Evolutionary conservation across 2,888 invertebrate genomes (phyloP).

Genomic region (Dicycla oo): DNA sequence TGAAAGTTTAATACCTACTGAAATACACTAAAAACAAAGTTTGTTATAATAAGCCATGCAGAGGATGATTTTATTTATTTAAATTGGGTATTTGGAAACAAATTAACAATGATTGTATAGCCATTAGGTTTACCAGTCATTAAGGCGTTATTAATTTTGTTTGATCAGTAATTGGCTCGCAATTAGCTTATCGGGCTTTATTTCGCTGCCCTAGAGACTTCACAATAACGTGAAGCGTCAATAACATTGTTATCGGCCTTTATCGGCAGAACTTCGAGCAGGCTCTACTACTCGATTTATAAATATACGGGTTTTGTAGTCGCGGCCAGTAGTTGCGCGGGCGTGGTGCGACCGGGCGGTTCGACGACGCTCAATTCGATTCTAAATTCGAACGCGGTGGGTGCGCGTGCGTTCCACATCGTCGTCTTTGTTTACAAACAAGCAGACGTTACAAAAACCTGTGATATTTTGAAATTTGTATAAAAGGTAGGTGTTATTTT

Average conservation of each 20-base stretch:
- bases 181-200: constrained; percentile 32
- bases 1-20: too few relatives aligned
- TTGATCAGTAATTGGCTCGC: constrained; percentile 4
- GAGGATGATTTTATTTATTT: constrained; percentile 11
- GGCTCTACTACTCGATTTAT: constrained; percentile 60
- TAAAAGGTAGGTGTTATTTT: constrained; percentile 47
- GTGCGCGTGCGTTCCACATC: constrained; percentile 63
- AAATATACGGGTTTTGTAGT: constrained; percentile 66
- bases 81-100: background rate
- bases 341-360: constrained; percentile 52
- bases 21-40: background rate
- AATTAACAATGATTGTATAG: background rate
- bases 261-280: constrained; percentile 54
- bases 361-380: constrained; percentile 54
- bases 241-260: constrained; percentile 59
- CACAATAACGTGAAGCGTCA: constrained; percentile 26
- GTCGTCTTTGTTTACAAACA: constrained; percentile 73
- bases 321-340: constrained; percentile 54
- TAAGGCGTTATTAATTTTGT: constrained; percentile 21
- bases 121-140: constrained; percentile 22
- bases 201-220: constrained; percentile 11
- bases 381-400: constrained; percentile 37
- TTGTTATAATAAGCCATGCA: background rate
- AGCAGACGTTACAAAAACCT: constrained; percentile 24
- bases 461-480: constrained; percentile 28